Percentiles rank a stretch among this genome's conserved stretches.
Conservation (phyloP, 2,797 vertebrate species). For the Pseudocheirus occidentalis region DNA sequence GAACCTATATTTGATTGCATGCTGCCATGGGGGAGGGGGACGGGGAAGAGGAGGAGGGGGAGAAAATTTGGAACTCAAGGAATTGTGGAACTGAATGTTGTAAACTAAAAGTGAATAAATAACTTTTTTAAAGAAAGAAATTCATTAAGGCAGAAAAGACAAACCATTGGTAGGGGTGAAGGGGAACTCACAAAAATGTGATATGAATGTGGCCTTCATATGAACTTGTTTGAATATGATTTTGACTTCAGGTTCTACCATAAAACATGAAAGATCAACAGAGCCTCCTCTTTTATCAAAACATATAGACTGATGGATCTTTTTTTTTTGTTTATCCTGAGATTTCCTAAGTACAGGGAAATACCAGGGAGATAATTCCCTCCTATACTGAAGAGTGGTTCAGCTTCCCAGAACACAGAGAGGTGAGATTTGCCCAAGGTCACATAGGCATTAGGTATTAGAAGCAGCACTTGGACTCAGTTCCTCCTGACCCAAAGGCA, state of each 20-base stretch:
- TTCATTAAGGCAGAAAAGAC: background rate
- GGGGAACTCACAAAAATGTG: too few relatives aligned
- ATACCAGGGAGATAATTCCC: background rate
- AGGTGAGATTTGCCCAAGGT: background rate
- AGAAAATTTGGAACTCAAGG: too few relatives aligned
- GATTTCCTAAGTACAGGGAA: background rate
- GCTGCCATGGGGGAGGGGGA: too few relatives aligned
- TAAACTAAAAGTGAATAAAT: too few relatives aligned
- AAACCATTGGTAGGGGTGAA: background rate
- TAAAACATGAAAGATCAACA: background rate
- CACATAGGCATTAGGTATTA: background rate
- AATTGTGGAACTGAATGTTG: too few relatives aligned
- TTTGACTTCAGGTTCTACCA: background rate
- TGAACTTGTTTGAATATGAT: background rate
- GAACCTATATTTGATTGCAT: too few relatives aligned
- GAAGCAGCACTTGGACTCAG: background rate
- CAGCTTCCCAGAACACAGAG: background rate
- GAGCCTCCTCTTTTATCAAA: background rate
- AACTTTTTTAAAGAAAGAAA: too few relatives aligned
- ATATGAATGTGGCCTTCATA: too few relatives aligned
- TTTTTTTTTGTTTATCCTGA: background rate
- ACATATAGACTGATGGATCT: background rate
- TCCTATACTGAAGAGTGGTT: background rate
- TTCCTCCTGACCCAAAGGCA: background rate
- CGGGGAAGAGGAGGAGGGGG: too few relatives aligned